These are phyloP conservation scores for Rhincodon typus DNA, from an alignment of 2,797 vertebrate genomes.

Conservation along the genomic window DNA sequence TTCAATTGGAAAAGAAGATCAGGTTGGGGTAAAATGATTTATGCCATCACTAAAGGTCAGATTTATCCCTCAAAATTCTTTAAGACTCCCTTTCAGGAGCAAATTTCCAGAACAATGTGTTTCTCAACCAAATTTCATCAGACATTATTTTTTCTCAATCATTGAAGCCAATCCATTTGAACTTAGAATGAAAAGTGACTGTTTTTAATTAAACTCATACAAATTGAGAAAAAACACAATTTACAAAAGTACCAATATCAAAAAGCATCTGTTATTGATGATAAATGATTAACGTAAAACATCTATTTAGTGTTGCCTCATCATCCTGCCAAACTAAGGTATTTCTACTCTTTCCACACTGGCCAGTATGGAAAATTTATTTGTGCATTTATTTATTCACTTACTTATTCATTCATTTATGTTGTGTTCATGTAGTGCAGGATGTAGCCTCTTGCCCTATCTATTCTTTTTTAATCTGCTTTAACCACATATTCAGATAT, in stretches of 20 bases:
- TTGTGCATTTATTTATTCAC: not conserved
- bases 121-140: not conserved
- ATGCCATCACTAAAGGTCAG: not conserved
- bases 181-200: not conserved
- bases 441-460: not conserved
- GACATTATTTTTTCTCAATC: not conserved
- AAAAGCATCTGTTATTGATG: not conserved
- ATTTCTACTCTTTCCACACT: not conserved
- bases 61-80: not conserved
- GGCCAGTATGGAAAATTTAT: not conserved
- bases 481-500: too few relatives aligned
- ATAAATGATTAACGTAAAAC: not conserved
- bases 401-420: too few relatives aligned
- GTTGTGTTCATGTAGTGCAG: not conserved
- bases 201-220: not conserved
- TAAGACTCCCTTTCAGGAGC: not conserved
- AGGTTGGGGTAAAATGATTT: not conserved
- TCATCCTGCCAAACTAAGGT: not conserved
- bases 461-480: not conserved
- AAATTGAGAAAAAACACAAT: not conserved
- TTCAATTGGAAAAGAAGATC: not conserved
- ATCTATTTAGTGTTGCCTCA: not conserved
- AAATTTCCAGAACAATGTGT: not conserved
- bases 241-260: not conserved
- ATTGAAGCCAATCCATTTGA: not conserved